Conservation (phyloP, 92 coral and sea anemone genomes). For the Palythoa grandis region DNA sequence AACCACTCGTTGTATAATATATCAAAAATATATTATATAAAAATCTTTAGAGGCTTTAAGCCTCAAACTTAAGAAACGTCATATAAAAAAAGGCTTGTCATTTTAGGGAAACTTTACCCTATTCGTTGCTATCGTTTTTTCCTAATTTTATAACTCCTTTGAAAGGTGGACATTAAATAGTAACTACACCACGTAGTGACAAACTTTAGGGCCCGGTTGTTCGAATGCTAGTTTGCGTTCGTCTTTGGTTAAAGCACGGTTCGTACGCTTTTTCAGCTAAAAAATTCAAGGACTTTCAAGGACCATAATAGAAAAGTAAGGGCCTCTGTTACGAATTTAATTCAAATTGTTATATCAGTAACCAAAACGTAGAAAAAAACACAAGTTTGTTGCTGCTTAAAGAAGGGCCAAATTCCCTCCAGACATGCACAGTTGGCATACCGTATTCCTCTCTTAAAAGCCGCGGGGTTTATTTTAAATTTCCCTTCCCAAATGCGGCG, state of each 20-base stretch:
- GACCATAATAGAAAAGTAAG: background rate
- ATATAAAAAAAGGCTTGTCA: too few species aligned
- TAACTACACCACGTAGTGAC: background rate
- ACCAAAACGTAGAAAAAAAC: too few species aligned
- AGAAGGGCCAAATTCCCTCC: too few species aligned
- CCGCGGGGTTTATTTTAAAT: too few species aligned
- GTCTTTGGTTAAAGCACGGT: too few species aligned
- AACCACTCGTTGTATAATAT: constrained; percentile 2
- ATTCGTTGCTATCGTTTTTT: background rate
- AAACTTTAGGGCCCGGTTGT: background rate
- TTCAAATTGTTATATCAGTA: too few species aligned
- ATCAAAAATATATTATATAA: background rate
- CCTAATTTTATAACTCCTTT: background rate
- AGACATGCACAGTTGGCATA: too few species aligned
- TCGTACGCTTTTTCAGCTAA: too few species aligned
- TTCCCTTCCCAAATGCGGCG: too few species aligned
- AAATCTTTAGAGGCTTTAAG: constrained; percentile 5
- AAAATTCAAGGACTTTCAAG: background rate
- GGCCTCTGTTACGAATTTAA: too few species aligned
- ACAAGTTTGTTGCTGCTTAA: too few species aligned
- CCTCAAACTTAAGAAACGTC: background rate
- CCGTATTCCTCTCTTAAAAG: too few species aligned
- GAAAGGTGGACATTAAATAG: background rate
- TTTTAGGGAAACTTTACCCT: background rate
- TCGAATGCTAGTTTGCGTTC: background rate